phyloP scores from a whole-genome alignment of 2,113 vertebrate genomes.

The Dicerorhinus sumatrensis region DNA sequence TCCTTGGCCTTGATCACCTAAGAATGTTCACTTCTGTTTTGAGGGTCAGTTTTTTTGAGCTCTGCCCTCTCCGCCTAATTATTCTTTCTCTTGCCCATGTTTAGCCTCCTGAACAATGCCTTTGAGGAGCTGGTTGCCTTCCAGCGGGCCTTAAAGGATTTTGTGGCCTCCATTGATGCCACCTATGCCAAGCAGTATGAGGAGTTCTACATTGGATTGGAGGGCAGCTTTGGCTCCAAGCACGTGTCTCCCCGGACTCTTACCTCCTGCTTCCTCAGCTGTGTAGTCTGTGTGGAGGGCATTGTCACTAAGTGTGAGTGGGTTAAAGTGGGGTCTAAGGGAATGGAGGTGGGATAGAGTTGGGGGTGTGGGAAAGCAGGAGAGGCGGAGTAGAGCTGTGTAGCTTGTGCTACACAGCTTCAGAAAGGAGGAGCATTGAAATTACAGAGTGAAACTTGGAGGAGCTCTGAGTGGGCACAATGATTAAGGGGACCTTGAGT shows the following conservation, averaged over 20 bases:
- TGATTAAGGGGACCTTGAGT: background rate
- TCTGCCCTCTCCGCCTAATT: background rate
- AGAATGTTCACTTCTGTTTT: background rate
- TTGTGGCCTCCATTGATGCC: constrained; percentile 94
- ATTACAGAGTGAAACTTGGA: background rate
- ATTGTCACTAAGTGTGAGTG: constrained; percentile 97
- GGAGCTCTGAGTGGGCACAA: background rate
- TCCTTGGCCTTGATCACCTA: background rate
- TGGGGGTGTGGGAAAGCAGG: background rate
- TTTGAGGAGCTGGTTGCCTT: constrained; percentile 96
- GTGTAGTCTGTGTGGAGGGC: constrained; percentile 96
- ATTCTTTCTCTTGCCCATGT: background rate
- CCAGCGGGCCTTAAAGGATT: constrained; percentile 95
- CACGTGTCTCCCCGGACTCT: constrained; percentile 96
- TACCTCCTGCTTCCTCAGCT: constrained; percentile 94
- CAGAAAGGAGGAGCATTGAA: background rate
- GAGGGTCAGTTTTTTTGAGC: background rate
- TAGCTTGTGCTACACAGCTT: background rate
- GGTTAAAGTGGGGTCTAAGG: accelerated
- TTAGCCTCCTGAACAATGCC: constrained; percentile 93
- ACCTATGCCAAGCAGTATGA: constrained; percentile 98
- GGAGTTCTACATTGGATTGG: constrained; percentile 96
- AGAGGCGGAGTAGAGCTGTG: background rate
- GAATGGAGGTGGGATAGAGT: background rate
- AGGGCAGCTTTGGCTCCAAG: constrained; percentile 97